A percentile compares a stretch with the other conserved stretches of the same genome.
Evolutionary conservation across 1,140 invertebrate genomes (phyloP).

Genomic region (Rhynchophorus ferrugineus): DNA sequence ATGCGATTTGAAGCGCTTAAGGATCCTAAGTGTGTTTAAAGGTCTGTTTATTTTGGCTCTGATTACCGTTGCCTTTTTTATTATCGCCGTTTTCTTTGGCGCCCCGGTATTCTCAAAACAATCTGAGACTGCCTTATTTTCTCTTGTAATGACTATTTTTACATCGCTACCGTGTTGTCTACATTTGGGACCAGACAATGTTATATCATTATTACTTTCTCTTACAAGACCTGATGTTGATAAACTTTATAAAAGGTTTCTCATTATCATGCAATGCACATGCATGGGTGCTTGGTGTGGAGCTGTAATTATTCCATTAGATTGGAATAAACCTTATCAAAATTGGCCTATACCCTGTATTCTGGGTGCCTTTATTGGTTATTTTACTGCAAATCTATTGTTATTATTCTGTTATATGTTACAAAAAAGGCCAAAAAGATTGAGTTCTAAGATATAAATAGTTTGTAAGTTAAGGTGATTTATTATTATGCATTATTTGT

Average conservation of each 20-base stretch:
- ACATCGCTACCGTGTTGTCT: conserved; percentile 57
- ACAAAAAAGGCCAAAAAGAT: conserved; percentile 7
- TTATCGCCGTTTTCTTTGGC: conserved; percentile 65
- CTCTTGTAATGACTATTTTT: conserved; percentile 55
- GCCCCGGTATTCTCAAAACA: conserved; percentile 57
- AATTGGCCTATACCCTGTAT: conserved; percentile 72
- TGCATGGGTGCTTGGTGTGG: conserved; percentile 82
- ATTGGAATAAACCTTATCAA: conserved; percentile 90
- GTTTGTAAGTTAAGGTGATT: neutral
- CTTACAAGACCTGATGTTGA: conserved; percentile 43
- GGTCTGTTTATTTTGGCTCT: conserved; percentile 29
- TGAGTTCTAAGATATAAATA: neutral
- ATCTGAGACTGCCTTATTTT: conserved; percentile 66
- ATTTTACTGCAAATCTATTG: conserved; percentile 35
- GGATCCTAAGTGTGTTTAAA: conserved; percentile 39
- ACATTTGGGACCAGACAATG: conserved; percentile 51
- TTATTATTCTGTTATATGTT: conserved; percentile 4
- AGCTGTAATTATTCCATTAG: conserved; percentile 78
- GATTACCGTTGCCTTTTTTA: conserved; percentile 47
- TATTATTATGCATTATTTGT: too few relatives aligned
- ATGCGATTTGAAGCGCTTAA: conserved; percentile 13
- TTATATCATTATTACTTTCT: conserved; percentile 46
- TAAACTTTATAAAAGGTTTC: conserved; percentile 48
- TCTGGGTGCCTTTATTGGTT: conserved; percentile 61
- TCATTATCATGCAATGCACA: conserved; percentile 51